A percentile compares a stretch with the other conserved stretches of the same genome.
These are phyloP conservation scores for Melanaphis sacchari DNA, from an alignment of 1,140 invertebrate species.

Conservation along the genomic window DNA sequence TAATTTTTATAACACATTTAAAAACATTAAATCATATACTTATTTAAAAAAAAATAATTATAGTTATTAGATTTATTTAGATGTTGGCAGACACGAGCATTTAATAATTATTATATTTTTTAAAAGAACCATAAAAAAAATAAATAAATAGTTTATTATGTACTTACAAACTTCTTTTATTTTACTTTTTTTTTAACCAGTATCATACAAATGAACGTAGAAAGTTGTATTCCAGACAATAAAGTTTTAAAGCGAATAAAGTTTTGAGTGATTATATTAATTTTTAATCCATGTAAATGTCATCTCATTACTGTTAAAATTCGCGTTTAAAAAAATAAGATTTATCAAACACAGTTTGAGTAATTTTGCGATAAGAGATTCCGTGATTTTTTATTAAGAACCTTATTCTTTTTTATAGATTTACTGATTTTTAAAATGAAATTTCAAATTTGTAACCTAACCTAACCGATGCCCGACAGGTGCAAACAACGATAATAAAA, in stretches of 20 bases:
- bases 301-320: background rate
- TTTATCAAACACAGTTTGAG: background rate
- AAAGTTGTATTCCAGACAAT: background rate
- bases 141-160: background rate
- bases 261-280: background rate
- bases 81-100: too few relatives aligned
- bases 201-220: background rate
- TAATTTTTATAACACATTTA: too few relatives aligned
- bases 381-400: background rate
- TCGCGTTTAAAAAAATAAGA: background rate
- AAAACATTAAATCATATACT: too few relatives aligned
- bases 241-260: background rate
- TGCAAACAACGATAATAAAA: background rate
- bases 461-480: too few relatives aligned
- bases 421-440: background rate
- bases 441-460: too few relatives aligned
- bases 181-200: background rate
- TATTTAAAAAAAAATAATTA: too few relatives aligned
- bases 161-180: background rate
- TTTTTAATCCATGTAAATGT: background rate
- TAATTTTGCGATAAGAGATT: background rate
- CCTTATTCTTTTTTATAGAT: background rate
- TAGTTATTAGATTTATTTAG: too few relatives aligned
- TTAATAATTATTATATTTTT: background rate
- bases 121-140: background rate